Evolutionary conservation across 2,888 invertebrate species (phyloP), one percentile per base, ranked within the genome.

Genomic region (Cryptophagus acutangulus): DNA sequence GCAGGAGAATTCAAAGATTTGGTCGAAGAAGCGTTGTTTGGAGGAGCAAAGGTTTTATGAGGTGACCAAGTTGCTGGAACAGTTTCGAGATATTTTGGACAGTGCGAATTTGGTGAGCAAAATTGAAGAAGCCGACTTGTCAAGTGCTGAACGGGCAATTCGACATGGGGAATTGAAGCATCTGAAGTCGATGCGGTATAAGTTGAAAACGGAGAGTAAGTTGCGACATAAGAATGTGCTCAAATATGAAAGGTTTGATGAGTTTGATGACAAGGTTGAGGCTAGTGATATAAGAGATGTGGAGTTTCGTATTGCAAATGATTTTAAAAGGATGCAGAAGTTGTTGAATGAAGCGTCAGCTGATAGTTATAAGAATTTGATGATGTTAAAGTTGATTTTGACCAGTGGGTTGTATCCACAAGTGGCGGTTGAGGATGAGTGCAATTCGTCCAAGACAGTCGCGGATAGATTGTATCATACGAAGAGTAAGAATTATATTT

Each of bases 41-140:
- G 97, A 99, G 68, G 97, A 99, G 64, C 96, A 99, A 67, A 73
- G 99, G 14, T 85, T 99, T 59, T 99, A 96, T 62, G 99, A 99
- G 70, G 86, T 94, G 59, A 90, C 89, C 0, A 97, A 97, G 71
- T 72, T 99, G 3, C 78, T 93, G 20, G 78, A 84, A 15, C 99
- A 99, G 68, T 87, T 95, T 57, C 79, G 86, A 60, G 83, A 85
- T 39, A 75, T 94, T 43, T 72, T 95, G 9, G 81, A 81, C 72
- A 87, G 67, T 8, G 67, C 66, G 1, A 59, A 65, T 34, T 52
- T 69, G 25, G 40, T 67, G 31, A 54, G 60, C 2, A 66, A 64
- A 50, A 50, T 59, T 6, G 44, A 51, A 2, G 49, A 53, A 14
- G 45, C 28, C 0, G 65, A 72, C 6, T 73, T 79, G 63, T 76